A percentile compares a stretch with the other conserved stretches of the same genome.
phyloP scores from a whole-genome alignment of 1,140 invertebrate genomes.

The Sinella curviseta region DNA sequence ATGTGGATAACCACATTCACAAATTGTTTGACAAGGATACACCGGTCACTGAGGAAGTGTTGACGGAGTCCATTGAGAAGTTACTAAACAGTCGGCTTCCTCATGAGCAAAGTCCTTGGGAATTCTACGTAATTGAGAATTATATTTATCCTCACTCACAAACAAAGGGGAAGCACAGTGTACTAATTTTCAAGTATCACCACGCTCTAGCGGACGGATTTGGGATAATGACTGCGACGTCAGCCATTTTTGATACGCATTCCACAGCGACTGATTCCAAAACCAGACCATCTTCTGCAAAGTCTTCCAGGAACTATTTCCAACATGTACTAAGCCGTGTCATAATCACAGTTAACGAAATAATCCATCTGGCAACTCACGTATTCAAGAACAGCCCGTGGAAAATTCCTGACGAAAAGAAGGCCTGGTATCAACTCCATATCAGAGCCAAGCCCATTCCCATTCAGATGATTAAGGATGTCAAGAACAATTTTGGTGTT shows the following conservation, averaged over 20 bases:
- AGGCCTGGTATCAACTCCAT: neutral
- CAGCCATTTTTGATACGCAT: neutral
- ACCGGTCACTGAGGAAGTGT: neutral
- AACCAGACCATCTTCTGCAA: neutral
- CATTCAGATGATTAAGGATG: neutral
- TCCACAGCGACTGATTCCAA: neutral
- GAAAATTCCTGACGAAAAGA: slow-evolving; percentile 6
- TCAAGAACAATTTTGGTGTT: neutral
- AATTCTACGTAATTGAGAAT: neutral
- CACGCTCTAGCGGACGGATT: slow-evolving; percentile 6
- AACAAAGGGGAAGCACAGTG: neutral
- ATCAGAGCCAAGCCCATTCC: neutral
- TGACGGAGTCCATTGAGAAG: neutral
- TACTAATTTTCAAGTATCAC: neutral
- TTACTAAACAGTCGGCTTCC: neutral
- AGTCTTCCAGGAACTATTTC: neutral
- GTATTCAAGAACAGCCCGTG: neutral
- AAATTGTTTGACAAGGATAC: neutral
- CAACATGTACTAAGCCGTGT: neutral
- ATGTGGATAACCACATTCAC: neutral
- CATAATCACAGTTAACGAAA: neutral
- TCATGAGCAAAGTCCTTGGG: neutral
- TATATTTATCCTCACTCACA: neutral
- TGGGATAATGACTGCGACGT: neutral
- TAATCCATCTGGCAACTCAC: neutral